A percentile compares a stretch with the other conserved stretches of the same genome.
Conservation (phyloP, 1,140 invertebrate species). For the Drosophila albomicans region DNA sequence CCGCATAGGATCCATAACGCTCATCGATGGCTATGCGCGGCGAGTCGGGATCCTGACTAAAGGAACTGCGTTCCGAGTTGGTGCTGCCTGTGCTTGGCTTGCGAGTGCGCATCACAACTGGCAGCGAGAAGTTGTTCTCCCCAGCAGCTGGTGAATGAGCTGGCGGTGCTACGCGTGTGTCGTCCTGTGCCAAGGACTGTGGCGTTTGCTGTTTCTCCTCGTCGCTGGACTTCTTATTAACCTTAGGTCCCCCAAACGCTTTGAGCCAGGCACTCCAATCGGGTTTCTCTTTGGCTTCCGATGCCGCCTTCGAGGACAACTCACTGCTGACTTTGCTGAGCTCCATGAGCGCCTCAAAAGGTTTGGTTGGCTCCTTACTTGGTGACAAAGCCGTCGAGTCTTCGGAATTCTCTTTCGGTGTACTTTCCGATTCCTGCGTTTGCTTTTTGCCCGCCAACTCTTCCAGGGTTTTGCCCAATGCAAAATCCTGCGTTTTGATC, state of each 20-base stretch:
- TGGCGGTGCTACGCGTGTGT: conserved; percentile 49
- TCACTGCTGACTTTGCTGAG: conserved; percentile 50
- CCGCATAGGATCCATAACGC: conserved; percentile 86
- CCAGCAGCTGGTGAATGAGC: conserved; percentile 64
- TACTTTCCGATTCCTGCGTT: conserved; percentile 43
- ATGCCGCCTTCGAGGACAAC: conserved; percentile 85
- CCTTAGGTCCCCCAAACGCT: conserved; percentile 93
- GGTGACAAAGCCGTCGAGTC: conserved; percentile 26
- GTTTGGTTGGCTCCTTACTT: conserved; percentile 57
- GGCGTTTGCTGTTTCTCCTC: conserved; percentile 73
- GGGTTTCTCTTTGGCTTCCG: conserved; percentile 88
- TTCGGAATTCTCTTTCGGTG: conserved; percentile 68
- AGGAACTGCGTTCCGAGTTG: conserved; percentile 90
- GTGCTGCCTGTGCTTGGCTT: conserved; percentile 90
- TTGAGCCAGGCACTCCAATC: conserved; percentile 96
- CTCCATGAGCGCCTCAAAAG: conserved; percentile 67
- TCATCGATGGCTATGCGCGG: conserved; percentile 88
- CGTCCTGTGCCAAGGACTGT: conserved; percentile 22
- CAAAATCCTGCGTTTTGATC: conserved; percentile 88
- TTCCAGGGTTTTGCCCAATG: conserved; percentile 86
- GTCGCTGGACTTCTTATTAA: conserved; percentile 83
- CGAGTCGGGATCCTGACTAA: conserved; percentile 90
- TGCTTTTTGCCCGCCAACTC: conserved; percentile 85
- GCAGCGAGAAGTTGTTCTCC: conserved; percentile 72
- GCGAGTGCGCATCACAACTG: conserved; percentile 85